phyloP scores from a whole-genome alignment of 2,113 vertebrate species.

The Circaetus gallicus region DNA sequence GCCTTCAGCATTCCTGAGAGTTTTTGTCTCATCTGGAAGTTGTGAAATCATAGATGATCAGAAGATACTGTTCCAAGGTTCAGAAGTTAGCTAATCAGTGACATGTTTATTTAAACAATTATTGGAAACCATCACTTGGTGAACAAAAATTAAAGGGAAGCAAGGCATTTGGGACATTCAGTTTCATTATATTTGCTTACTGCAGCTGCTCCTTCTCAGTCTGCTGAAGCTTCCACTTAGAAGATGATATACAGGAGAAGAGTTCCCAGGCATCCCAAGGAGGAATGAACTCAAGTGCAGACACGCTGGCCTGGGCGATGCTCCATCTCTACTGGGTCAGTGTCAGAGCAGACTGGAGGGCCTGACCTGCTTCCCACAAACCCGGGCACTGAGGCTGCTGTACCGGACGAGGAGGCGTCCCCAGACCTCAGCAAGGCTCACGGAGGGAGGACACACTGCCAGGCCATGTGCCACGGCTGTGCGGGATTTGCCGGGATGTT shows the following conservation, averaged over 20 bases:
- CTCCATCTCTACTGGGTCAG: neutral
- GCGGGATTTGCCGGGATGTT: neutral
- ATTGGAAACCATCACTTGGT: neutral
- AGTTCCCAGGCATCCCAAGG: neutral
- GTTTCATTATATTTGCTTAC: neutral
- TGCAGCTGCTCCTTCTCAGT: neutral
- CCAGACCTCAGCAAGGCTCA: rapidly evolving
- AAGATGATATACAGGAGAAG: too few relatives aligned
- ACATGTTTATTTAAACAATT: neutral
- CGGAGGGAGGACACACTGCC: rapidly evolving
- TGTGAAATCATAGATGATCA: neutral
- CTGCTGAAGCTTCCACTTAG: neutral
- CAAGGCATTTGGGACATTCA: neutral
- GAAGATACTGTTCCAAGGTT: neutral
- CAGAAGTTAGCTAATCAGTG: neutral
- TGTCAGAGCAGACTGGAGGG: neutral
- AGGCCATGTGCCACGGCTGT: rapidly evolving
- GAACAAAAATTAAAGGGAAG: neutral
- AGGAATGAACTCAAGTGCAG: neutral
- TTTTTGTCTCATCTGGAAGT: neutral
- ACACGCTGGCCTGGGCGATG: rapidly evolving
- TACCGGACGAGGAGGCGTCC: rapidly evolving
- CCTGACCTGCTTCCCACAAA: neutral
- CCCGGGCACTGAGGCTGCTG: neutral
- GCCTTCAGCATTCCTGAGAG: neutral